Percentiles rank a stretch among this genome's conserved stretches.
These are phyloP conservation scores for Neoscelio sp. DNA, from an alignment of 2,888 invertebrate species.

Conservation along the genomic window DNA sequence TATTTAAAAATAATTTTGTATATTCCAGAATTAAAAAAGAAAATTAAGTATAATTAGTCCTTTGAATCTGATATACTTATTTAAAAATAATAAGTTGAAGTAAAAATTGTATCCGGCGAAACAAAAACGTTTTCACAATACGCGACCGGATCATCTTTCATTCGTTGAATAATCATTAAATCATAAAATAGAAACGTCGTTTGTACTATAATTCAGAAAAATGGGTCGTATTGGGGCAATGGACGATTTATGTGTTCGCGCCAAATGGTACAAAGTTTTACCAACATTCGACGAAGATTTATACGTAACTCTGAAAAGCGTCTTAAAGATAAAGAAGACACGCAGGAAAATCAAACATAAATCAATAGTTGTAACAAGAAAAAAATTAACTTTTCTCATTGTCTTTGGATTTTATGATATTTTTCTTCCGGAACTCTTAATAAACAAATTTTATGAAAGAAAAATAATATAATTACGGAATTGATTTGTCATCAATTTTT, in stretches of 20 bases:
- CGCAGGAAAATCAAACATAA: constrained; percentile 52
- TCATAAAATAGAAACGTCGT: constrained; percentile 35
- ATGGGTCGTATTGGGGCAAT: constrained; percentile 34
- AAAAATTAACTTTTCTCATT: constrained; percentile 38
- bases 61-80: no score
- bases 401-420: constrained; percentile 3
- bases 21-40: no score
- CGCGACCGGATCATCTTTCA: constrained; percentile 25
- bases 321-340: constrained; percentile 46
- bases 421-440: constrained; percentile 6
- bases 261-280: constrained; percentile 39
- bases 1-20: no score
- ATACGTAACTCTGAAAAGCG: constrained; percentile 19
- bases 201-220: constrained; percentile 39
- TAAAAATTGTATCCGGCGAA: no score
- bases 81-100: no score
- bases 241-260: constrained; percentile 43
- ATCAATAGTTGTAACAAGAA: constrained; percentile 41
- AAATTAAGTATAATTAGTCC: no score
- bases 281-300: constrained; percentile 48
- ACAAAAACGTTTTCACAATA: background rate
- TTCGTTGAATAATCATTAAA: constrained; percentile 30
- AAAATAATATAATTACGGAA: no score
- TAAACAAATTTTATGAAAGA: no score
- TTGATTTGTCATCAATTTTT: no score